Evolutionary conservation across 2,888 invertebrate species (phyloP).

Genomic region (Ectemnius continuus): DNA sequence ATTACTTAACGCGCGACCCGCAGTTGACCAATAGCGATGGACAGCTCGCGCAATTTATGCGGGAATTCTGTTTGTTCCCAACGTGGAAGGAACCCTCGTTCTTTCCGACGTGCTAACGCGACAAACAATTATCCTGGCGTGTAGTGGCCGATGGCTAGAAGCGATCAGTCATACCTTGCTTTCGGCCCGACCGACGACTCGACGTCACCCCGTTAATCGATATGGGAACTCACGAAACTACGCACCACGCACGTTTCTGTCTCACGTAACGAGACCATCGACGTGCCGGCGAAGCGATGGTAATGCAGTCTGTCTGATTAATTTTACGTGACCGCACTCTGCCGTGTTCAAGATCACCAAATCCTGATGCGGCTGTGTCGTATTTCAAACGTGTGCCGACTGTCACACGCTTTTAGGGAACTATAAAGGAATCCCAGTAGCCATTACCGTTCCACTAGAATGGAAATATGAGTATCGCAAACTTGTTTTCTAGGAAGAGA

Average conservation of each 20-base stretch:
- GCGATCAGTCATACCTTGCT: not conserved
- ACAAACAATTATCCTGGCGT: slow-evolving; percentile 1
- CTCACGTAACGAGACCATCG: slow-evolving; percentile 9
- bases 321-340: slow-evolving; percentile 39
- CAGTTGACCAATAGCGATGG: too few species aligned
- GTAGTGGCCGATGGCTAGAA: not conserved
- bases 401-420: too few species aligned
- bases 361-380: too few species aligned
- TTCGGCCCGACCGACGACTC: not conserved
- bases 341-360: slow-evolving; percentile 17
- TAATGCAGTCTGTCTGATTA: slow-evolving; percentile 47
- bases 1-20: not conserved
- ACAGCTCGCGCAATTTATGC: too few species aligned
- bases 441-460: too few species aligned
- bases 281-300: slow-evolving; percentile 23
- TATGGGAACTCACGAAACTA: slow-evolving; percentile 13
- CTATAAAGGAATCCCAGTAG: too few species aligned
- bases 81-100: too few species aligned
- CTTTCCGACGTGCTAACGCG: not conserved
- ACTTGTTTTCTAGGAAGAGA: too few species aligned
- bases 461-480: too few species aligned
- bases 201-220: slow-evolving; percentile 34
- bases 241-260: slow-evolving; percentile 3
- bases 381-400: too few species aligned
- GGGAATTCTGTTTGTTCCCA: too few species aligned